Base-by-base conservation (phyloP, 2,113 vertebrate genomes). In the Hypanus sabinus region DNA sequence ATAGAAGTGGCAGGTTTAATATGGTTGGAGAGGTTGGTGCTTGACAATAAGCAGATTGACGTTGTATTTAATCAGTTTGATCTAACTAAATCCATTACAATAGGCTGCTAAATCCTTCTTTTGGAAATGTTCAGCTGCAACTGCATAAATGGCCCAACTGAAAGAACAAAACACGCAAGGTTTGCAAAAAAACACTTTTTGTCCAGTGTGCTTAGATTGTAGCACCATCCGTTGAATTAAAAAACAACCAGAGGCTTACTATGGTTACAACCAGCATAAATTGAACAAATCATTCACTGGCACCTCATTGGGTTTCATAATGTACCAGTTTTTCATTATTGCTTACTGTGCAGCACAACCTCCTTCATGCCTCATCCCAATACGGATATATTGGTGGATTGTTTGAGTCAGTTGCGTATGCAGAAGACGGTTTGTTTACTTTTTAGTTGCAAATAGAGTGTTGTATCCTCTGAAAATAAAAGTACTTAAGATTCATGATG, bases 1-100 rank as follows among this genome's bases (percentile, higher is more conserved):
- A 11, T 30, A 55, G 70, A 75, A 73, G 68, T n/a, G 24, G 16
- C 88, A 70, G 65, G 22, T 33, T 55, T 94, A 70, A 93, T 65
- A 10, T 94, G 94, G 93, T 88, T 94, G 87, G 38, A 14, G 85
- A 60, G 79, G 36, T 94, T 94, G 94, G 38, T 71, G 0, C 24
- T 83, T 88, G 60, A 93, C 83, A 93, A 94, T 94, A 62, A 83
- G 71, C 70, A 94, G 68, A 94, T 94, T 94, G 46, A 73, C 85
- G 71, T 80, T 70, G 20, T 16, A 94, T 33, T 71, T 87, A 33
- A 85, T 68, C 38, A 94, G 57, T 90, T 60, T 94, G 77, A 33
- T 91, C 94, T 94, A 81, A 94, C 83, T 94, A 46, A 94, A 87
- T 60, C 38, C 55, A 60, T 88, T 68, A 57, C 68, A 90, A 94